Evolutionary conservation across 1,140 invertebrate genomes (phyloP).

Genomic region (Ridgeia piscesae): DNA sequence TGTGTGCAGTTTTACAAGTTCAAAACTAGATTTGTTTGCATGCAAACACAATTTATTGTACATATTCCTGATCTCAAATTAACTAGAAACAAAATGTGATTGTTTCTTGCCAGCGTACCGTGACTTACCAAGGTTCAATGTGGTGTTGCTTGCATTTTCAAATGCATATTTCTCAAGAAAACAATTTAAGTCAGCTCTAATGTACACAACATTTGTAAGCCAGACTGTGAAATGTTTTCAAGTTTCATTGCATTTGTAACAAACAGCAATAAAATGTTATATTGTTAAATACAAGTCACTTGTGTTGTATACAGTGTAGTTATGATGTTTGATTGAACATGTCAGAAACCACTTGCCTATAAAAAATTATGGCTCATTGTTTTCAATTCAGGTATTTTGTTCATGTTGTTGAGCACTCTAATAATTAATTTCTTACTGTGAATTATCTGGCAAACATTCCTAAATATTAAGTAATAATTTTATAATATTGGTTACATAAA

Average conservation of each 20-base stretch:
- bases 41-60: background rate
- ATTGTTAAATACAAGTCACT: too few relatives aligned
- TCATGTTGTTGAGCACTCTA: too few relatives aligned
- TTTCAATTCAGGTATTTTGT: too few relatives aligned
- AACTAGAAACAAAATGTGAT: background rate
- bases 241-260: background rate
- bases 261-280: background rate
- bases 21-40: background rate
- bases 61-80: background rate
- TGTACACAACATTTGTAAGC: background rate
- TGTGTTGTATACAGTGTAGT: too few relatives aligned
- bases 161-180: background rate
- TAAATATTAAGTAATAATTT: too few relatives aligned
- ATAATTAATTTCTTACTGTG: too few relatives aligned
- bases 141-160: background rate
- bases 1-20: background rate
- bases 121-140: background rate
- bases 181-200: background rate
- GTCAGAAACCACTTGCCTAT: too few relatives aligned
- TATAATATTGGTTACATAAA: too few relatives aligned
- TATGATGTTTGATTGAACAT: too few relatives aligned
- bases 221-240: background rate
- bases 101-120: background rate
- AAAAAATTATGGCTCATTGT: too few relatives aligned
- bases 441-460: too few relatives aligned